phyloP scores from a whole-genome alignment of 2,888 invertebrate species.

The Cryptops parisi region DNA sequence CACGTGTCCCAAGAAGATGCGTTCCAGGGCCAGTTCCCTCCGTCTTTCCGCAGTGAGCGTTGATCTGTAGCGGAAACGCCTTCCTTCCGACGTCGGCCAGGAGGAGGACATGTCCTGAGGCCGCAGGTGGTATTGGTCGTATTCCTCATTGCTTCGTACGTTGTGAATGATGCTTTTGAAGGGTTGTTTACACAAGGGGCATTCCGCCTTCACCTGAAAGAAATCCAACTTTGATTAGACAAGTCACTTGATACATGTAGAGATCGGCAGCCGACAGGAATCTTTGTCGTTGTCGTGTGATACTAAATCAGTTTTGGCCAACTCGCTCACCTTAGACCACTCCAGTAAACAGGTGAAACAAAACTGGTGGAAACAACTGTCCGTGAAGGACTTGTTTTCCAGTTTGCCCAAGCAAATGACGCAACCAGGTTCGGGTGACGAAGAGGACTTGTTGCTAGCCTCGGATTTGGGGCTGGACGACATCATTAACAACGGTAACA shows the following conservation, averaged over 20 bases:
- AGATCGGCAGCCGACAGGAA: no score
- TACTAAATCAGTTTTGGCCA: no score
- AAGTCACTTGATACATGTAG: no score
- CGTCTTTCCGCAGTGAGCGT: conserved; percentile 27
- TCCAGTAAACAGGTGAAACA: conserved; percentile 83
- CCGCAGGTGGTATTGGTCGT: conserved; percentile 57
- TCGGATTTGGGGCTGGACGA: no score
- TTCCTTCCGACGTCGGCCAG: conserved; percentile 20
- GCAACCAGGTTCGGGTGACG: conserved; percentile 71
- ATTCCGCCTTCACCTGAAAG: conserved; percentile 71
- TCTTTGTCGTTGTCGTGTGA: no score
- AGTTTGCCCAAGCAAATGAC: conserved; percentile 80
- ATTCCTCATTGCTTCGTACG: conserved; percentile 70
- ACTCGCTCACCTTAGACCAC: conserved; percentile 72
- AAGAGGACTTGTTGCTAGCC: no score
- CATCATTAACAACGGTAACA: no score
- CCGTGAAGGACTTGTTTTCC: conserved; percentile 76
- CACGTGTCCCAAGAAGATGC: background rate
- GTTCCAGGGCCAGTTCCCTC: conserved; percentile 14
- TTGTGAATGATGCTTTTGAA: conserved; percentile 87
- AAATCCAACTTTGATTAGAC: no score
- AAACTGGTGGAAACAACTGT: conserved; percentile 85
- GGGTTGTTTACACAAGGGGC: conserved; percentile 83
- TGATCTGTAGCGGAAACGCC: conserved; percentile 30
- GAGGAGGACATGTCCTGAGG: conserved; percentile 17